phyloP scores from a whole-genome alignment of 53 echinoderm and acorn worm species.

The Holothuria leucospilota region DNA sequence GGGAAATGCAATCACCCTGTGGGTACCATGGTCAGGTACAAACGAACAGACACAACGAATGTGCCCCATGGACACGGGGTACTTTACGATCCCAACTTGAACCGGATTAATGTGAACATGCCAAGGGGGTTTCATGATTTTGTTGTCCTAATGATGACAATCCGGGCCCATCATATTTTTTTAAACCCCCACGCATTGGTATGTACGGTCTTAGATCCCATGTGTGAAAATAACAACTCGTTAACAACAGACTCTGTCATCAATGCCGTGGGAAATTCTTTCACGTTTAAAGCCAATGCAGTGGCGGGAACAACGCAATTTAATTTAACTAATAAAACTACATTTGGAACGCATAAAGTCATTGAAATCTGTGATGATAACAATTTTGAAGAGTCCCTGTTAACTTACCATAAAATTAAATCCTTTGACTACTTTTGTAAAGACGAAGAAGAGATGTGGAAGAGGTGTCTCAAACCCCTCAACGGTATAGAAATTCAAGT shows the following conservation, averaged over 20 bases:
- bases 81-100: not conserved
- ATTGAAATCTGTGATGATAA: not conserved
- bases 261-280: not conserved
- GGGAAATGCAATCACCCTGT: not conserved
- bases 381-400: not conserved
- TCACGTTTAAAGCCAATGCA: not conserved
- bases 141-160: not conserved
- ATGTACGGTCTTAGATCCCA: not conserved
- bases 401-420: not conserved
- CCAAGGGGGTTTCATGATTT: not conserved
- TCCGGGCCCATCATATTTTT: not conserved
- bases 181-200: not conserved
- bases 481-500: constrained; percentile 31
- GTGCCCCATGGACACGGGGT: constrained; percentile 1
- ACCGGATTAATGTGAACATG: constrained; percentile 9
- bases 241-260: constrained; percentile 32
- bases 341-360: not conserved
- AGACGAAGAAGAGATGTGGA: not conserved
- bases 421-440: not conserved
- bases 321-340: not conserved
- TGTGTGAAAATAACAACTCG: constrained; percentile 36
- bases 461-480: not conserved
- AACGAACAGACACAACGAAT: not conserved
- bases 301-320: not conserved
- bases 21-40: constrained; percentile 7